These are phyloP conservation scores for Ditylenchus dipsaci DNA, from an alignment of 1,140 invertebrate species.

Conservation along the genomic window DNA sequence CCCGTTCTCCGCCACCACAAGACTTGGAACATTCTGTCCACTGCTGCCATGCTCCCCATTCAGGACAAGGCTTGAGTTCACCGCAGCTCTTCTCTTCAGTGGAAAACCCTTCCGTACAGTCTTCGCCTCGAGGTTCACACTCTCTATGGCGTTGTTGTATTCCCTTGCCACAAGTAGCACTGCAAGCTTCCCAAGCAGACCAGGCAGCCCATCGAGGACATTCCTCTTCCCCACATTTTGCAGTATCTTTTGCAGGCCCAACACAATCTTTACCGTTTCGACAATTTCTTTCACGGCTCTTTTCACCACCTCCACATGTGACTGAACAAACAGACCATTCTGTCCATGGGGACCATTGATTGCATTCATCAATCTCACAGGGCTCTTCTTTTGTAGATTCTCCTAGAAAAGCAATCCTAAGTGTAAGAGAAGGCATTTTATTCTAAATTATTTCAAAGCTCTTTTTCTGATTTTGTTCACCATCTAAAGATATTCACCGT, in stretches of 20 bases:
- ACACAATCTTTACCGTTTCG: slow-evolving; percentile 29
- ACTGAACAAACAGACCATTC: slow-evolving; percentile 66
- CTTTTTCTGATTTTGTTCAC: too few species aligned
- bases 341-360: slow-evolving; percentile 65
- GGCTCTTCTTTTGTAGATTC: slow-evolving; percentile 38
- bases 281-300: slow-evolving; percentile 67
- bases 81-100: slow-evolving; percentile 22
- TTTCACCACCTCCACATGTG: slow-evolving; percentile 65
- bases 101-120: slow-evolving; percentile 6
- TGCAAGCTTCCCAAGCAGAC: slow-evolving; percentile 72
- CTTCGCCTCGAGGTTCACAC: slow-evolving; percentile 57
- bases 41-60: slow-evolving; percentile 22
- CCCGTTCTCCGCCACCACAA: slow-evolving; percentile 31
- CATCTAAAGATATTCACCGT: too few species aligned
- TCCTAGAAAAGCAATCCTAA: slow-evolving; percentile 10
- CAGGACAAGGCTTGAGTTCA: slow-evolving; percentile 25
- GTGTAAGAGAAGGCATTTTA: too few species aligned
- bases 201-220: slow-evolving; percentile 61
- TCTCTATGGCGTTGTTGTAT: slow-evolving; percentile 67
- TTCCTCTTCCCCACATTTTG: slow-evolving; percentile 13
- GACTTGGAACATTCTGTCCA: slow-evolving; percentile 29
- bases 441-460: too few species aligned
- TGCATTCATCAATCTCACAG: slow-evolving; percentile 30
- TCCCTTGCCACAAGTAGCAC: slow-evolving; percentile 71
- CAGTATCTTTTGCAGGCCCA: slow-evolving; percentile 19